Evolutionary conservation across 2,888 invertebrate species (phyloP).

Genomic region (Ametastegia equiseti): DNA sequence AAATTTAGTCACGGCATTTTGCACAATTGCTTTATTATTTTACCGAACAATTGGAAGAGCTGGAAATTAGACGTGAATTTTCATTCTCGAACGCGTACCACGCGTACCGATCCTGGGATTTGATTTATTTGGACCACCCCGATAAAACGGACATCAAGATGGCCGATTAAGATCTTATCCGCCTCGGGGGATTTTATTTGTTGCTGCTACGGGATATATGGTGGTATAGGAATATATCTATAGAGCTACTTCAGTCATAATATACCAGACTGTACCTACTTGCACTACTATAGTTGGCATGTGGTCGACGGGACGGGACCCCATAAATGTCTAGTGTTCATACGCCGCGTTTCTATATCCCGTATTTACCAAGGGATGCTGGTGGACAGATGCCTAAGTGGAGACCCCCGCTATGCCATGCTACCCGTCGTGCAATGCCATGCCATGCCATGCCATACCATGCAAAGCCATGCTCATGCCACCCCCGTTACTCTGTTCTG

Average conservation of each 20-base stretch:
- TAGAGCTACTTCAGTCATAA: neutral
- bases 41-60: too few relatives aligned
- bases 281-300: conserved; percentile 30
- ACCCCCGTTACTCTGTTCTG: neutral
- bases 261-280: too few relatives aligned
- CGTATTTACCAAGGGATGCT: conserved; percentile 68
- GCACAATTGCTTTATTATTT: too few relatives aligned
- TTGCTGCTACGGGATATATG: too few relatives aligned
- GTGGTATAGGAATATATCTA: too few relatives aligned
- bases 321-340: conserved; percentile 35
- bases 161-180: conserved; percentile 1
- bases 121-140: neutral
- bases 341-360: conserved; percentile 15
- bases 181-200: neutral
- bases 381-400: conserved; percentile 75
- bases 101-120: too few relatives aligned
- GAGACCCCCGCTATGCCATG: conserved; percentile 60
- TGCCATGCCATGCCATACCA: neutral
- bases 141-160: neutral
- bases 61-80: too few relatives aligned
- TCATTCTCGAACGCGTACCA: too few relatives aligned
- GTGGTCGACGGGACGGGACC: conserved; percentile 44
- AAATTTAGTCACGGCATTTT: too few relatives aligned
- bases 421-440: neutral
- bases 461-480: too few relatives aligned